Evolutionary conservation across 2,797 vertebrate genomes (phyloP), one percentile per base, ranked within the genome.

Genomic region (Rhinophrynus dorsalis): DNA sequence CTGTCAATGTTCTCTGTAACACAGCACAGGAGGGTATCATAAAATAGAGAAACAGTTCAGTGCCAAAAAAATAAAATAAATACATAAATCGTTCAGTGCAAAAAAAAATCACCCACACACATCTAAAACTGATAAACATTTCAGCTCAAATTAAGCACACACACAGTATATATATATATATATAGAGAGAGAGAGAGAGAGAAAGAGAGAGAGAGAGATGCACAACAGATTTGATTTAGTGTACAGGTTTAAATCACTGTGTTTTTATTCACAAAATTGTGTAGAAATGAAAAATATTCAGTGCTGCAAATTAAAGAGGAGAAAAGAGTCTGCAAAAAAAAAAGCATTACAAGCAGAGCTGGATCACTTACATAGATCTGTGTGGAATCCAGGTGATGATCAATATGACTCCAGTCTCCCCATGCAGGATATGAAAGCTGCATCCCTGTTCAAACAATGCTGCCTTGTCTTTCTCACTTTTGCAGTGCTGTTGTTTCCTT

Each of bases 381-480:
- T 30, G 35, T 47, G 54, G 24, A 63, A 32, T 65, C 35, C 42
- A 64, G 24, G 18, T 66, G 52, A 30, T 73, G 33, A 35, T 73
- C 20, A 73, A 73, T 33, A 65, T 51, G 54, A 58, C 35, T 58
- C 33, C 40, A n/a, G 50, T 30, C 26, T 58, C 44, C 20, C 45
- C 35, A 52, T 33, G 33, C 51, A 40, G 52, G 18, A 58, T 51
- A 72, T 65, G 44, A 73, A 66, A 66, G 61, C 48, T 58, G 61
- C 45, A 62, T 73, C 44, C 54, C 61, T 40, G 18, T 33, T 73
- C 47, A 58, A 66, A 65, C 61, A 73, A 58, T 65, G 69, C 69
- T 66, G 52, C 30, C 68, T 73, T 65, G 54, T 59, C 54, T 73
- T 59, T 38, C 42, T 27, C 59, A 64, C 60, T 71, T 71, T 64